These are phyloP conservation scores for Augiades crinisus DNA, from an alignment of 2,888 invertebrate genomes.

Conservation along the genomic window DNA sequence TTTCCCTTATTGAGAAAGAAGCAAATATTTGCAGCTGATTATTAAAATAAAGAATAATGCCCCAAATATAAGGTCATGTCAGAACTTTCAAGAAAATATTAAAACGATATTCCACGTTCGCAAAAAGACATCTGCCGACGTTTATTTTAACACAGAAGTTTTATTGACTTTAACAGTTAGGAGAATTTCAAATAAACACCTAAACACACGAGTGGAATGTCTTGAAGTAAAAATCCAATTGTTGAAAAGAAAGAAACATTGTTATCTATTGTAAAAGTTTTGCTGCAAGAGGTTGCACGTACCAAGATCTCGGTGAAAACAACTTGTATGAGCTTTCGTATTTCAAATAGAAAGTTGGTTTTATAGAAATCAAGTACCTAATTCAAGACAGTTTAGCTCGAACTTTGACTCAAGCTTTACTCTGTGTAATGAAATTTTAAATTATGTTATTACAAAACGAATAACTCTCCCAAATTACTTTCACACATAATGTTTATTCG, in stretches of 20 bases:
- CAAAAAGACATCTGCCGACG: neutral
- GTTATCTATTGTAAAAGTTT: conserved; percentile 16
- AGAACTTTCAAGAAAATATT: neutral
- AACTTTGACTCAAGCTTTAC: too few species aligned
- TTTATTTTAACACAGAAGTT: conserved; percentile 21
- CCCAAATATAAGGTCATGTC: too few species aligned
- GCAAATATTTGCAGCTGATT: too few species aligned
- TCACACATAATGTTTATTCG: too few species aligned
- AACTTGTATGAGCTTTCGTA: conserved; percentile 1
- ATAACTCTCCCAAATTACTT: too few species aligned
- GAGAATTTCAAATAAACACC: conserved; percentile 19
- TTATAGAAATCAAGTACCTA: neutral
- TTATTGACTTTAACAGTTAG: conserved; percentile 21
- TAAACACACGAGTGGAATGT: conserved; percentile 6
- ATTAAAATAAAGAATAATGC: neutral
- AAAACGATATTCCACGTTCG: conserved; percentile 3
- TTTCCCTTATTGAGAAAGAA: too few species aligned
- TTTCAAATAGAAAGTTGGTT: conserved; percentile 1
- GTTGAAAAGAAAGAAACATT: conserved; percentile 14
- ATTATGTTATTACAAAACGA: too few species aligned
- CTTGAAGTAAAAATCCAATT: conserved; percentile 11
- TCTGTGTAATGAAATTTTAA: too few species aligned
- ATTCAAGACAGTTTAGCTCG: neutral
- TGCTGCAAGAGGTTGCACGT: neutral
- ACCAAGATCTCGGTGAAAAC: neutral